Evolutionary conservation across 2,113 vertebrate species (phyloP).

Genomic region (Excalfactoria chinensis): DNA sequence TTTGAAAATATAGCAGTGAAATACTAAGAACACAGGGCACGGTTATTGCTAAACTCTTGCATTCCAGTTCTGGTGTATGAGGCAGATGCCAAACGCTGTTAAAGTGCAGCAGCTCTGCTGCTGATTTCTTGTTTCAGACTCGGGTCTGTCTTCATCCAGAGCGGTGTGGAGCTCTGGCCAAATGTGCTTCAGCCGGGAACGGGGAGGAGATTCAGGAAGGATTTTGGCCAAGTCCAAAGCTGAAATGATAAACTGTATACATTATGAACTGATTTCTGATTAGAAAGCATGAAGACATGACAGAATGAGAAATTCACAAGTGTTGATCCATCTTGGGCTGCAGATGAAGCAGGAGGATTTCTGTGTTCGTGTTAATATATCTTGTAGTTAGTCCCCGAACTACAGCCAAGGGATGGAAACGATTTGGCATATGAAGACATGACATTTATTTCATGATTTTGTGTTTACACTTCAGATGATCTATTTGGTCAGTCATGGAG

Average conservation of each 20-base stretch:
- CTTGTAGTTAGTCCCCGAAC: neutral
- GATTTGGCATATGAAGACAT: fast-evolving
- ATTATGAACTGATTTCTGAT: neutral
- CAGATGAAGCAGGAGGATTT: neutral
- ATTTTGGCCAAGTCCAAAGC: neutral
- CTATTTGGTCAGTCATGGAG: neutral
- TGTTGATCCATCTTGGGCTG: neutral
- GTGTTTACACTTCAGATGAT: neutral
- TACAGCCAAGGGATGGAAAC: neutral
- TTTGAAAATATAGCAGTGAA: neutral
- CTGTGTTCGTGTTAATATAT: neutral
- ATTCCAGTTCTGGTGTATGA: neutral
- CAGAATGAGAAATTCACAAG: neutral
- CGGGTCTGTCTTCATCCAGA: neutral
- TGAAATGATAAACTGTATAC: neutral
- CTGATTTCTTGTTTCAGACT: neutral
- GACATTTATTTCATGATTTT: neutral
- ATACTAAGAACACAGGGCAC: neutral
- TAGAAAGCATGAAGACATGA: neutral
- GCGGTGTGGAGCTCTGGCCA: neutral
- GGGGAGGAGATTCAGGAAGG: neutral
- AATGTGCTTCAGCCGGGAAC: neutral
- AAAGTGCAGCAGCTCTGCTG: neutral
- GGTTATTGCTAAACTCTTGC: neutral
- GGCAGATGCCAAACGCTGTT: neutral